Conservation (phyloP, 2,888 invertebrate species). For the Microplitis deprimator region DNA sequence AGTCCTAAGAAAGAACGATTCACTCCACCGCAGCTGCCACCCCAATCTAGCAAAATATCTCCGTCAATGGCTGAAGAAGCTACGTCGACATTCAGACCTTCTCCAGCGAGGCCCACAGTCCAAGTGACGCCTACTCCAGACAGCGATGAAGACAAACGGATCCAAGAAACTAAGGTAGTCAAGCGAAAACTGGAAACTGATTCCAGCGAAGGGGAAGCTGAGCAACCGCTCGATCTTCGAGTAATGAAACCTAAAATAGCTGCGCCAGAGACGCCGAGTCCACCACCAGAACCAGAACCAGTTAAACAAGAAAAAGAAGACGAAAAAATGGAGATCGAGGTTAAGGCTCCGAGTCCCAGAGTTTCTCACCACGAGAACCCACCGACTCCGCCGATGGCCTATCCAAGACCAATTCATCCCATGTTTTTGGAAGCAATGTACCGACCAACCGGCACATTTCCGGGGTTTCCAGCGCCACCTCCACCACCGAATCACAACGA, state of each 20-base stretch:
- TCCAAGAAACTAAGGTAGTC: slow-evolving; percentile 26
- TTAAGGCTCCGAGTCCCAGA: slow-evolving; percentile 47
- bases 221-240: slow-evolving; percentile 66
- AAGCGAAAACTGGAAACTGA: slow-evolving; percentile 30
- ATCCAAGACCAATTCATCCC: slow-evolving; percentile 88
- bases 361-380: slow-evolving; percentile 52
- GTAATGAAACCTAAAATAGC: slow-evolving; percentile 56
- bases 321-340: slow-evolving; percentile 43
- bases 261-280: not conserved
- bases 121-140: slow-evolving; percentile 34
- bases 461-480: slow-evolving; percentile 71
- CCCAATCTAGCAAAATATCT: slow-evolving; percentile 75
- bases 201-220: slow-evolving; percentile 53
- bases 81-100: slow-evolving; percentile 76
- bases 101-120: slow-evolving; percentile 77
- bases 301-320: slow-evolving; percentile 24
- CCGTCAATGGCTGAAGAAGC: slow-evolving; percentile 80
- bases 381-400: slow-evolving; percentile 76
- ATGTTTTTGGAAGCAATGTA: slow-evolving; percentile 81
- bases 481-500: slow-evolving; percentile 68
- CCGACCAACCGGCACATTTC: slow-evolving; percentile 68
- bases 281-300: slow-evolving; percentile 25
- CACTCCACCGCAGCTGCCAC: slow-evolving; percentile 75
- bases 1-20: slow-evolving; percentile 74
- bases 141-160: slow-evolving; percentile 37